Percentiles rank a stretch among this genome's conserved stretches.
Conservation (phyloP, 2,888 invertebrate genomes). For the Tetheella fluctuosa region DNA sequence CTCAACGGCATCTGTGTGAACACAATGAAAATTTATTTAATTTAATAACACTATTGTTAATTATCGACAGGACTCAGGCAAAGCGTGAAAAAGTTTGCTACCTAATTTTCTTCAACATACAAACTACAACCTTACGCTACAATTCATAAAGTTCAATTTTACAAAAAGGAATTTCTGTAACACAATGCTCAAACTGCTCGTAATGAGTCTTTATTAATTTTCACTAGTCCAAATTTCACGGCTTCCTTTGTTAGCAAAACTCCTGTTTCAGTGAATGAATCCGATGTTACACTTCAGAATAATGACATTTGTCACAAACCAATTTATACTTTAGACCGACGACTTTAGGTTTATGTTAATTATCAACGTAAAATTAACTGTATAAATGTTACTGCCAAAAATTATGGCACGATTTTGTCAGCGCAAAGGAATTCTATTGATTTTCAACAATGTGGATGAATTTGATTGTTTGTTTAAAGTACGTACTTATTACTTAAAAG, state of each 20-base stretch:
- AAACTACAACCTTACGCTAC: conserved; percentile 21
- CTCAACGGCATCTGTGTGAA: neutral
- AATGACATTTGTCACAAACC: conserved; percentile 17
- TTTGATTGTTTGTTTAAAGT: conserved; percentile 12
- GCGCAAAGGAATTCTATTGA: conserved; percentile 55
- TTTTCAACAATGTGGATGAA: conserved; percentile 36
- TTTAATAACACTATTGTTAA: conserved; percentile 41
- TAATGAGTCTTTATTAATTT: conserved; percentile 67
- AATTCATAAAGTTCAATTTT: conserved; percentile 10
- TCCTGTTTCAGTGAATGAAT: conserved; percentile 62
- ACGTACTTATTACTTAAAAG: conserved; percentile 8
- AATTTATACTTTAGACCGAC: conserved; percentile 33
- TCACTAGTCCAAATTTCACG: conserved; percentile 66
- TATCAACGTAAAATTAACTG: conserved; percentile 27
- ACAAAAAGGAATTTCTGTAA: neutral
- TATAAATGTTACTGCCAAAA: conserved; percentile 51
- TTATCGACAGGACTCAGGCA: conserved; percentile 32
- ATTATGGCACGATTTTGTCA: conserved; percentile 46
- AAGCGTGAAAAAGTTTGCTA: conserved; percentile 23
- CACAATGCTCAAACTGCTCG: conserved; percentile 29
- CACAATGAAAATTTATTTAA: conserved; percentile 27
- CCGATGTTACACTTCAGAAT: conserved; percentile 30
- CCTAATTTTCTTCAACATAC: neutral
- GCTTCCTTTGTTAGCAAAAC: conserved; percentile 58
- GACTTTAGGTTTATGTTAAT: conserved; percentile 24